These are phyloP conservation scores for Agrochola lota DNA, from an alignment of 2,888 invertebrate species.

Conservation along the genomic window DNA sequence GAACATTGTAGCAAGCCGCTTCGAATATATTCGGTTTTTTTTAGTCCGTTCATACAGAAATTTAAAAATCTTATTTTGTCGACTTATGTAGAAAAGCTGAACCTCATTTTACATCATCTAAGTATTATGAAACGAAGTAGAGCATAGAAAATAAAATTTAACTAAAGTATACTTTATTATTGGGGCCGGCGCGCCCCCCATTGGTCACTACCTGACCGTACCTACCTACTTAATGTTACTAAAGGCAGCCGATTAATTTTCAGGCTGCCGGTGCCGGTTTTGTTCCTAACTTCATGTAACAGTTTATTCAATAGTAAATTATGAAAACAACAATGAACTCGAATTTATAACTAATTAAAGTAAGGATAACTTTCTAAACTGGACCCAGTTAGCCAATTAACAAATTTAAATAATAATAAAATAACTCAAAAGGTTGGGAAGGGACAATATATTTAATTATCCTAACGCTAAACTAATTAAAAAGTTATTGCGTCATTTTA, in stretches of 20 bases:
- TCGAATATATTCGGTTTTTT: too few species aligned
- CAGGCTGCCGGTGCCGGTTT: not conserved
- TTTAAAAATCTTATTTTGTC: too few species aligned
- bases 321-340: conserved; percentile 6
- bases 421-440: conserved; percentile 8
- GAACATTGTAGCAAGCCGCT: too few species aligned
- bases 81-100: too few species aligned
- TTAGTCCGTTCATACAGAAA: too few species aligned
- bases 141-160: too few species aligned
- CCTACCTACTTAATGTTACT: too few species aligned
- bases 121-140: too few species aligned
- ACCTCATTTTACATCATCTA: too few species aligned
- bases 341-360: conserved; percentile 16
- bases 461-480: conserved; percentile 6
- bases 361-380: conserved; percentile 14
- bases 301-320: not conserved
- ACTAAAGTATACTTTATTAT: too few species aligned
- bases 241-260: not conserved
- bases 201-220: not conserved
- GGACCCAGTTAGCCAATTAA: conserved; percentile 11
- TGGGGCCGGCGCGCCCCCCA: too few species aligned
- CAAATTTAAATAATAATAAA: conserved; percentile 18
- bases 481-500: conserved; percentile 29
- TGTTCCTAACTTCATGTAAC: not conserved
- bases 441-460: conserved; percentile 33